These are phyloP conservation scores for Paramormyrops kingsleyae DNA, from an alignment of 2,113 vertebrate species.

Conservation along the genomic window DNA sequence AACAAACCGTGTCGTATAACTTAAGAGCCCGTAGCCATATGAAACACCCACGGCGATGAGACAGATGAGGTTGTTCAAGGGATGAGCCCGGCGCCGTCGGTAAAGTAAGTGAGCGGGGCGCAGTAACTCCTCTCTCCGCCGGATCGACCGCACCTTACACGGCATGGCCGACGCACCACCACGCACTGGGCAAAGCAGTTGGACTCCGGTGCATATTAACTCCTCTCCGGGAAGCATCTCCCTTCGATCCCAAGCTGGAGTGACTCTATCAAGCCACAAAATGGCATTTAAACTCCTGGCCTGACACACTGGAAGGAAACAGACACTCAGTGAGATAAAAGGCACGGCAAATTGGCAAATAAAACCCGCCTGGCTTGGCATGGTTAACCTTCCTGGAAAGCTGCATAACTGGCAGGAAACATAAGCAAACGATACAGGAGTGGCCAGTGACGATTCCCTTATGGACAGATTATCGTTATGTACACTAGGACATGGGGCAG, in stretches of 20 bases:
- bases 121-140: background rate
- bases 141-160: background rate
- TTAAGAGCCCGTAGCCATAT: background rate
- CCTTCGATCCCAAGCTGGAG: background rate
- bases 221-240: background rate
- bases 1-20: background rate
- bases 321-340: background rate
- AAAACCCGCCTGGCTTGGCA: background rate
- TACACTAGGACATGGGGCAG: background rate
- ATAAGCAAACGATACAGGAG: background rate
- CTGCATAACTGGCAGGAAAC: background rate
- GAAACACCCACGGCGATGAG: background rate
- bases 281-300: background rate
- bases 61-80: background rate
- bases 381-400: background rate
- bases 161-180: background rate
- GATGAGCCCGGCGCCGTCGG: background rate
- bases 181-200: background rate
- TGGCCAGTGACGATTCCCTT: background rate
- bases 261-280: background rate
- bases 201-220: background rate
- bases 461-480: background rate
- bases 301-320: background rate
- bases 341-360: background rate
- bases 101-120: background rate